Evolutionary conservation across 2,888 invertebrate species (phyloP).

Genomic region (Argyra leucocephala): DNA sequence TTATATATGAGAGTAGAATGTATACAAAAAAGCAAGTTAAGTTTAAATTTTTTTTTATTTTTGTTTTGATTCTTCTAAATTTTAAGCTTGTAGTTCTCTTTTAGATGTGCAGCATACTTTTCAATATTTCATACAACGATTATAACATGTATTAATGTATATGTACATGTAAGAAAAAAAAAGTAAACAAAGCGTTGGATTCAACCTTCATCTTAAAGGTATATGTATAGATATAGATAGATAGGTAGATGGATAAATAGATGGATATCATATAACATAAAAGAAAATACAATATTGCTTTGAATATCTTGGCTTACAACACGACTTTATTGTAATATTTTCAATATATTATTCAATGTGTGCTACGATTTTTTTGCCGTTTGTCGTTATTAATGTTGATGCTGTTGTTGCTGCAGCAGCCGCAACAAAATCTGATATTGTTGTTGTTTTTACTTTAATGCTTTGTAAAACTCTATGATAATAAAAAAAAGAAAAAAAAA

Average conservation of each 20-base stretch:
- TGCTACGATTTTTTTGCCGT: neutral
- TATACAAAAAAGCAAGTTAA: neutral
- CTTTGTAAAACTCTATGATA: neutral
- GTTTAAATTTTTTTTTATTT: neutral
- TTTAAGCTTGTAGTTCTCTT: no score
- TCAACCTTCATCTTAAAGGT: neutral
- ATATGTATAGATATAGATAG: neutral
- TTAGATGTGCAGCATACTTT: no score
- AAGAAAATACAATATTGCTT: no score
- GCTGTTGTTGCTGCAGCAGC: neutral
- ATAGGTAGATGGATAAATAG: no score
- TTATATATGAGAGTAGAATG: neutral
- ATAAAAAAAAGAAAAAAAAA: no score
- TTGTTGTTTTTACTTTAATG: neutral
- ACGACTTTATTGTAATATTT: neutral
- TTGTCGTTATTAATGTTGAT: neutral
- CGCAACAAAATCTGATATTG: neutral
- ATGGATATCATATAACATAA: no score
- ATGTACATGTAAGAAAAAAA: neutral
- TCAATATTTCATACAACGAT: no score
- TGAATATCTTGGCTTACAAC: no score
- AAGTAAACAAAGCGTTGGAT: conserved; percentile 1
- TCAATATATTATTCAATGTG: neutral
- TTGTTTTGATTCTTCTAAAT: neutral
- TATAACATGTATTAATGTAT: no score